These are phyloP conservation scores for Drosophila atroscutellata DNA, from an alignment of 2,888 invertebrate genomes.

Conservation along the genomic window DNA sequence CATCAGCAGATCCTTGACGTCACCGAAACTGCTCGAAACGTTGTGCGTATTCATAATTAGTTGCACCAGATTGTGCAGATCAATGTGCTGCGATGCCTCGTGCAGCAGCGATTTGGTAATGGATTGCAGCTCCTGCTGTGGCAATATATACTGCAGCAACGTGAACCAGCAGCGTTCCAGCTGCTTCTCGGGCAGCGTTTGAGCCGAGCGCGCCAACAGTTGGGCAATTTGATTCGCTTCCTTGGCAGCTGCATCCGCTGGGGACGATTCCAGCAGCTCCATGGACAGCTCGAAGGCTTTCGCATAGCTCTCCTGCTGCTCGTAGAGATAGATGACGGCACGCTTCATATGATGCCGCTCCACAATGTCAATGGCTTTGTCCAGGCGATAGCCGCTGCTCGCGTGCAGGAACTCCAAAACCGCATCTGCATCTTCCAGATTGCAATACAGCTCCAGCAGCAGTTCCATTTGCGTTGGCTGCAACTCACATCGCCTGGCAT, in stretches of 20 bases:
- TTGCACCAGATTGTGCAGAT: slow-evolving; percentile 87
- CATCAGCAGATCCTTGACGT: slow-evolving; percentile 87
- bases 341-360: slow-evolving; percentile 87
- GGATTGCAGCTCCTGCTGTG: slow-evolving; percentile 84
- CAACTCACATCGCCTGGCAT: slow-evolving; percentile 84
- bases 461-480: slow-evolving; percentile 86
- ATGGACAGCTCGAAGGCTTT: slow-evolving; percentile 89
- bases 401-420: slow-evolving; percentile 86
- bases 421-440: slow-evolving; percentile 85
- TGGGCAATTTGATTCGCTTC: slow-evolving; percentile 61
- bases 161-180: slow-evolving; percentile 86
- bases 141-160: slow-evolving; percentile 84
- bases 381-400: slow-evolving; percentile 87
- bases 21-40: slow-evolving; percentile 86
- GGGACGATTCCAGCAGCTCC: slow-evolving; percentile 81
- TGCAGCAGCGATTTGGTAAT: slow-evolving; percentile 86
- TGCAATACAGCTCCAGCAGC: slow-evolving; percentile 88
- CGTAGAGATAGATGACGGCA: slow-evolving; percentile 90
- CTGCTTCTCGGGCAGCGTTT: slow-evolving; percentile 83
- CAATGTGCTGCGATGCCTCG: slow-evolving; percentile 86
- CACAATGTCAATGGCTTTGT: slow-evolving; percentile 88
- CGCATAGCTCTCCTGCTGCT: slow-evolving; percentile 90
- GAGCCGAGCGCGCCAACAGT: slow-evolving; percentile 84
- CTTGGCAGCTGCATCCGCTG: slow-evolving; percentile 46
- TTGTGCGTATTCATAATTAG: slow-evolving; percentile 86